Evolutionary conservation across 1,140 invertebrate species (phyloP).

Genomic region (Lysiphlebus fabarum): DNA sequence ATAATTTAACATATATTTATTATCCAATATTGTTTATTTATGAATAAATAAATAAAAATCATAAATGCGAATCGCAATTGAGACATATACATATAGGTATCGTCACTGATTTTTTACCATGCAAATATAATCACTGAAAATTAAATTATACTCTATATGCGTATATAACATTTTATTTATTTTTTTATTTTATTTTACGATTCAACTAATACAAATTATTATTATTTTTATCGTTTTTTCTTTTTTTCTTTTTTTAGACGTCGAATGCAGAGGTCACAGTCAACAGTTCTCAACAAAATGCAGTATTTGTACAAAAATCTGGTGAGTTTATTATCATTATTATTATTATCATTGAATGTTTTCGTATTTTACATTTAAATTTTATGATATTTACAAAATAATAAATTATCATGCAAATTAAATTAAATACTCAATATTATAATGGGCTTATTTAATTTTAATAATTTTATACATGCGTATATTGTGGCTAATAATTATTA

Average conservation of each 20-base stretch:
- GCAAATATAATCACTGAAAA: not conserved
- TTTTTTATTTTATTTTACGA: not conserved
- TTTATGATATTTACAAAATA: not conserved
- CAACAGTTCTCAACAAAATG: conserved; percentile 36
- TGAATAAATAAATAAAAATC: no score
- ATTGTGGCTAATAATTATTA: no score
- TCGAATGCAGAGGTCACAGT: conserved; percentile 35
- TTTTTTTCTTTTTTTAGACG: conserved; percentile 36
- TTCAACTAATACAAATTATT: not conserved
- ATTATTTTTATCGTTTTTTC: not conserved
- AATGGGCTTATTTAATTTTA: no score
- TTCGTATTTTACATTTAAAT: not conserved
- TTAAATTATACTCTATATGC: conserved; percentile 2
- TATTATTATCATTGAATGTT: not conserved
- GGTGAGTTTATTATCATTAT: conserved; percentile 31
- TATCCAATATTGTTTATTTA: no score
- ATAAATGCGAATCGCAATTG: no score
- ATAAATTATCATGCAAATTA: no score
- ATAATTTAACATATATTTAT: no score
- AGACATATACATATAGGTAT: no score
- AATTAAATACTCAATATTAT: no score
- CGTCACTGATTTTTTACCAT: conserved; percentile 2
- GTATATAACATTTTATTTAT: conserved; percentile 5
- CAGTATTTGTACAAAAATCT: conserved; percentile 37
- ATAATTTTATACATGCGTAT: no score